phyloP scores from a whole-genome alignment of 2,888 invertebrate genomes.

The Eilema depressum region DNA sequence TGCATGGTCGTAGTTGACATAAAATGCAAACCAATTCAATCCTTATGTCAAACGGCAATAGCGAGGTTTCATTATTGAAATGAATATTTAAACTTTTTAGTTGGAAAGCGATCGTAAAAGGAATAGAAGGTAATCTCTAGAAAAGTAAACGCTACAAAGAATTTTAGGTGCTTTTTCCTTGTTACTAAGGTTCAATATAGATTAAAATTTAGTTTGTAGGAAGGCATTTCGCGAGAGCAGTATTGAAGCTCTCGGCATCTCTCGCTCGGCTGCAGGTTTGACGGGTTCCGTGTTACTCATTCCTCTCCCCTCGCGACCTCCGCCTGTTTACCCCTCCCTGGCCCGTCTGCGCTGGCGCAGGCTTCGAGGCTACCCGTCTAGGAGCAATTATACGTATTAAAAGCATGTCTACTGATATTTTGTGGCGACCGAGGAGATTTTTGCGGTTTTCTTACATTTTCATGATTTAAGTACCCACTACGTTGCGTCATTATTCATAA shows the following conservation, averaged over 20 bases:
- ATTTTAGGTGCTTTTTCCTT: constrained; percentile 36
- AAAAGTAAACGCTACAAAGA: constrained; percentile 22
- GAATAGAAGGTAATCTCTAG: constrained; percentile 68
- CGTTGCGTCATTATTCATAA: not conserved
- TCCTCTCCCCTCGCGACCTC: constrained; percentile 54
- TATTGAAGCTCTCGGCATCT: constrained; percentile 63
- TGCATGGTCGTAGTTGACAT: constrained; percentile 17
- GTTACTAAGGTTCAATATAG: constrained; percentile 48
- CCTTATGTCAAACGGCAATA: constrained; percentile 73
- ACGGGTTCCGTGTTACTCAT: constrained; percentile 85
- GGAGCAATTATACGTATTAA: constrained; percentile 62
- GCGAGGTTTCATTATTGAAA: constrained; percentile 73
- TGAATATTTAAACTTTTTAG: constrained; percentile 70
- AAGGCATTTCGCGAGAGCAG: constrained; percentile 79
- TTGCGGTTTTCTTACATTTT: constrained; percentile 13
- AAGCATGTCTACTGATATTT: constrained; percentile 49
- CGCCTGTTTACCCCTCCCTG: constrained; percentile 48
- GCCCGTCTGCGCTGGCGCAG: constrained; percentile 67
- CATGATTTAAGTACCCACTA: not conserved
- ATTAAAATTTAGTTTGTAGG: constrained; percentile 30
- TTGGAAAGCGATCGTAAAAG: constrained; percentile 68
- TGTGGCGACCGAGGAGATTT: constrained; percentile 30
- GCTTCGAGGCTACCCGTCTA: constrained; percentile 58
- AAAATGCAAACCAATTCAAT: constrained; percentile 68
- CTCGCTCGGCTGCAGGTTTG: constrained; percentile 77